Evolutionary conservation across 2,113 vertebrate genomes (phyloP).

Genomic region (Bombycilla garrulus): DNA sequence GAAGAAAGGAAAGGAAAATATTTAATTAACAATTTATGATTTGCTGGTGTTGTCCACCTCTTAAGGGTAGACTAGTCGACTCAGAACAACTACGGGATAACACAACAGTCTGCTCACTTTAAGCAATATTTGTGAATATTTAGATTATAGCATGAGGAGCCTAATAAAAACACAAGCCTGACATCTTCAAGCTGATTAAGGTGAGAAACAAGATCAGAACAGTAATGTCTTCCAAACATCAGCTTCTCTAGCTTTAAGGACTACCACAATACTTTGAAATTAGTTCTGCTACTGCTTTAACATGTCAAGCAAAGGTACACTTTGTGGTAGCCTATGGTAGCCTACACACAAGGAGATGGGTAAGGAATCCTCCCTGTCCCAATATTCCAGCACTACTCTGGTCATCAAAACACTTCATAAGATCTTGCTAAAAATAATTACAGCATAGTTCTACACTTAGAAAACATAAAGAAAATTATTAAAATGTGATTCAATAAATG

Average conservation of each 20-base stretch:
- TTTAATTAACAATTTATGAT: not conserved
- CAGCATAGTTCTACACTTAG: not conserved
- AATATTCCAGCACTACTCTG: not conserved
- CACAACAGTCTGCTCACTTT: not conserved
- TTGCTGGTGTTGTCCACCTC: not conserved
- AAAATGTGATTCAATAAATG: not conserved
- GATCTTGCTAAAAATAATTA: not conserved
- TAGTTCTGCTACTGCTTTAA: not conserved
- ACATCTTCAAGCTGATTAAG: not conserved
- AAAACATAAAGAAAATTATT: not conserved
- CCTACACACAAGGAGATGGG: not conserved
- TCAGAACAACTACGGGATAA: not conserved
- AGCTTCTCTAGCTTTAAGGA: not conserved
- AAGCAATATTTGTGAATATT: not conserved
- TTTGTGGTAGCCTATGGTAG: not conserved
- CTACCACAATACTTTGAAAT: not conserved
- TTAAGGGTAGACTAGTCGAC: not conserved
- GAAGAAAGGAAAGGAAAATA: slow-evolving; percentile 37
- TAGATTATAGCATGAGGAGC: not conserved
- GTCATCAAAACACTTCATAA: not conserved
- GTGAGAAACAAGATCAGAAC: not conserved
- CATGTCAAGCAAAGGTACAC: not conserved
- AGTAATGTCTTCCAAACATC: not conserved
- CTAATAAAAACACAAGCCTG: not conserved
- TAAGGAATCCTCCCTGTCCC: not conserved